Evolutionary conservation across 2,888 invertebrate species (phyloP).

Genomic region (Drosophila atroscutellata): DNA sequence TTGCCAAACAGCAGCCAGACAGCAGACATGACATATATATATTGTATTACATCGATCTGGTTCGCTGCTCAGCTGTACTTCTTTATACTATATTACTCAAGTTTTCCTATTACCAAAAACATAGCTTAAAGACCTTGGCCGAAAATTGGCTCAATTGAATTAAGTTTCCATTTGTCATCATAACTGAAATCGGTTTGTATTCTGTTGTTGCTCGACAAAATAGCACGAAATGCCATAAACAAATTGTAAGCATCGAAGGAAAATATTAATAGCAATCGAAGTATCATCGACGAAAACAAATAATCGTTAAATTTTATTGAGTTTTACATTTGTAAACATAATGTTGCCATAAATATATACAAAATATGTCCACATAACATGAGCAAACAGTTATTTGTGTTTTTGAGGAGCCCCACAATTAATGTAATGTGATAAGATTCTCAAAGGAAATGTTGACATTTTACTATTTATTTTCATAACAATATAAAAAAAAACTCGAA

Average conservation of each 20-base stretch:
- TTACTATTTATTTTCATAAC: not conserved
- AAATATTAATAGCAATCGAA: constrained; percentile 62
- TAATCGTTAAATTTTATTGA: constrained; percentile 69
- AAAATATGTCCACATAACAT: constrained; percentile 11
- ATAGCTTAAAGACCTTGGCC: constrained; percentile 39
- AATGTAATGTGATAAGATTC: not conserved
- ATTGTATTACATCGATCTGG: constrained; percentile 31
- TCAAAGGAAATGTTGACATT: not conserved
- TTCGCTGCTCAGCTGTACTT: constrained; percentile 17
- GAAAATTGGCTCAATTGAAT: constrained; percentile 62
- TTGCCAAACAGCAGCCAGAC: constrained; percentile 13
- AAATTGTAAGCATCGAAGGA: constrained; percentile 46
- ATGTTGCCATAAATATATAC: constrained; percentile 30
- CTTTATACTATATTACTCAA: constrained; percentile 7
- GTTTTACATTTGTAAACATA: constrained; percentile 54
- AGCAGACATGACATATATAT: constrained; percentile 42
- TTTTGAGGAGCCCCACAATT: not conserved
- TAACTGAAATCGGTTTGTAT: constrained; percentile 12
- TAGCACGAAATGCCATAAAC: constrained; percentile 57
- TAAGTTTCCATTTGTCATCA: constrained; percentile 66
- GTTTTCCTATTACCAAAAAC: constrained; percentile 27
- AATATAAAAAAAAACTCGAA: not conserved
- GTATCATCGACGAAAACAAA: constrained; percentile 60
- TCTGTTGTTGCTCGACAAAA: constrained; percentile 26
- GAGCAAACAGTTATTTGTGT: constrained; percentile 2